These are phyloP conservation scores for Fragum fragum DNA, from an alignment of 2,888 invertebrate species.

Conservation along the genomic window DNA sequence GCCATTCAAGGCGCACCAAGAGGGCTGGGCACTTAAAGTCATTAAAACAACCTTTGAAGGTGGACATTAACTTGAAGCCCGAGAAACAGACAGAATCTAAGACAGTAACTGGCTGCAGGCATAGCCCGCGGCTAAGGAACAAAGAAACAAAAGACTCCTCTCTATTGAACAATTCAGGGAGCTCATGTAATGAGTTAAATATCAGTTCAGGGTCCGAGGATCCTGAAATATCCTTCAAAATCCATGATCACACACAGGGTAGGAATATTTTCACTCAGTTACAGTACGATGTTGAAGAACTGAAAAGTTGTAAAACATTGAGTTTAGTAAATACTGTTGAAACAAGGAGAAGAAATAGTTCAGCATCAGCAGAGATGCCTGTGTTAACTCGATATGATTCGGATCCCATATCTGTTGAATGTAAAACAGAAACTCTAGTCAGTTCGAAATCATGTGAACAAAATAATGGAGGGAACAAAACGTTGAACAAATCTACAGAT, in stretches of 20 bases:
- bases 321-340: conserved; percentile 3
- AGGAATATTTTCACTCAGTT: conserved; percentile 65
- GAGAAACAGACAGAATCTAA: conserved; percentile 24
- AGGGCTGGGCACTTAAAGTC: not conserved
- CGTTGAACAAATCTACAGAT: conserved; percentile 2
- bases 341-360: conserved; percentile 5
- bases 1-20: not conserved
- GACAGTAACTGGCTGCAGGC: conserved; percentile 38
- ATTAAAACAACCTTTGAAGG: conserved; percentile 27
- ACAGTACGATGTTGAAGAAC: conserved; percentile 54
- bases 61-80: conserved; percentile 38
- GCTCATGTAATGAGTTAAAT: conserved; percentile 31
- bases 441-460: conserved; percentile 46
- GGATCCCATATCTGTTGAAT: conserved; percentile 40
- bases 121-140: conserved; percentile 68
- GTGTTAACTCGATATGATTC: conserved; percentile 57
- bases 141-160: conserved; percentile 32
- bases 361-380: conserved; percentile 54
- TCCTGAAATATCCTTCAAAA: conserved; percentile 56
- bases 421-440: conserved; percentile 39
- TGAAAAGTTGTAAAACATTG: conserved; percentile 25
- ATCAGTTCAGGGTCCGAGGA: conserved; percentile 43
- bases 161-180: not conserved
- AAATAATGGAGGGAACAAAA: conserved; percentile 9
- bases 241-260: conserved; percentile 30